Conservation (phyloP, 1,140 invertebrate genomes). For the Pseudachorutes palmiensis region DNA sequence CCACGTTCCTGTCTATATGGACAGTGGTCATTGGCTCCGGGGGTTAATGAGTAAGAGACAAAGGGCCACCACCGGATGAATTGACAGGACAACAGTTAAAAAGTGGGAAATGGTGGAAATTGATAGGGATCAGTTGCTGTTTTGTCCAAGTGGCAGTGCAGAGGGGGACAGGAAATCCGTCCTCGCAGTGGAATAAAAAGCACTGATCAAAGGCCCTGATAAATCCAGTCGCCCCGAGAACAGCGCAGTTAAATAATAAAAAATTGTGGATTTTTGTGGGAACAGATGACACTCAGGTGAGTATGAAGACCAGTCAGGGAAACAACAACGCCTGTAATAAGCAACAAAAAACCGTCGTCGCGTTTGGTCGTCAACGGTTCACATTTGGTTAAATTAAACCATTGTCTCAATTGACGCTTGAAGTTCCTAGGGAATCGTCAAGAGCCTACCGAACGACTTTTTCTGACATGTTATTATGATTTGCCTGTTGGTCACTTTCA, state of each 20-base stretch:
- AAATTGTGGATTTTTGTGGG: constrained; percentile 8
- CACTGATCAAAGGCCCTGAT: not conserved
- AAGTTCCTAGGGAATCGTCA: too few relatives aligned
- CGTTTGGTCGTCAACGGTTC: too few relatives aligned
- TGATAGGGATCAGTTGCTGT: not conserved
- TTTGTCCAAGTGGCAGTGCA: not conserved
- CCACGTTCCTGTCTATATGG: too few relatives aligned
- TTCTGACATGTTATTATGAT: not conserved
- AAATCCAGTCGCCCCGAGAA: not conserved
- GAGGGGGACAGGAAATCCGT: constrained; percentile 12
- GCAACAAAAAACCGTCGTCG: too few relatives aligned
- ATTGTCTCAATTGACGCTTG: not conserved
- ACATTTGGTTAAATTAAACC: not conserved
- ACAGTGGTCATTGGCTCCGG: not conserved
- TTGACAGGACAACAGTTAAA: not conserved
- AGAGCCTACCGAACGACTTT: not conserved
- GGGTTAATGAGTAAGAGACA: not conserved
- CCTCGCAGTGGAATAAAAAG: constrained; percentile 1
- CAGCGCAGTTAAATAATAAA: not conserved
- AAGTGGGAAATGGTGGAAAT: not conserved
- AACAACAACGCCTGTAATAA: too few relatives aligned
- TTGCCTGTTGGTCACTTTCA: not conserved
- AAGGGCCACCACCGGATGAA: constrained; percentile 6
- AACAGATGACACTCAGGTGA: not conserved
- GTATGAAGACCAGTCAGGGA: too few relatives aligned